Base-by-base conservation (phyloP, 2,797 vertebrate species). In the Yasuhikotakia modesta region DNA sequence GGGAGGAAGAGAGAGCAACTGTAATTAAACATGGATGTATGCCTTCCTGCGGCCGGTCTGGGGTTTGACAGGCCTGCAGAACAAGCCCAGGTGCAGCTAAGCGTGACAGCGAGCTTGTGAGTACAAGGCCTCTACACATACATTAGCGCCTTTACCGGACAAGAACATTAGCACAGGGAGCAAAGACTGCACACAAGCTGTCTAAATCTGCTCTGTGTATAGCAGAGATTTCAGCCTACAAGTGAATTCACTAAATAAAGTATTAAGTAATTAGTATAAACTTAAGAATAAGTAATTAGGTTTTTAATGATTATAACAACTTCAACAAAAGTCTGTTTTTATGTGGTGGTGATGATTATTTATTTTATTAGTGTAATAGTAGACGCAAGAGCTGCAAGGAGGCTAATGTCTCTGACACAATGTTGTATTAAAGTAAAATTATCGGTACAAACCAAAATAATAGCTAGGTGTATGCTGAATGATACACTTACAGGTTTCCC, bases 21-120 rank as follows among this genome's bases (percentile, higher is more conserved):
- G 89, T 96, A 97, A 98, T 98, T 98, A 97, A 98, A 96, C 94
- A 96, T 96, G 95, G 94, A 97, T 96, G 94, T 92, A 89, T 94
- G 90, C 94, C n/a, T 95, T 95, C 84, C 83, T 94, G 85, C 91
- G 93, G 91, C 95, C 94, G 93, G 94, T 93, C 95, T 94, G 92
- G 91, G 92, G 94, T 95, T 95, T 97, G 96, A 97, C 96, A 95
- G 94, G 94, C 92, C 90, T 95, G 95, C 95, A 91, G 95, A 95
- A 96, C 95, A 96, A 93, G 94, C 94, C 95, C 95, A 96, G 94
- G 95, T 98, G 95, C 95, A 97, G 94, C 92, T 84, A 93, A 91
- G 94, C 93, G 92, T 95, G 94, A 95, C 96, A 97, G 96, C 94
- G 95, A 93, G 93, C 94, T 94, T 94, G 93, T 95, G 94, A 96